Conservation (phyloP, 1,140 invertebrate genomes). For the Archegozetes longisetosus region DNA sequence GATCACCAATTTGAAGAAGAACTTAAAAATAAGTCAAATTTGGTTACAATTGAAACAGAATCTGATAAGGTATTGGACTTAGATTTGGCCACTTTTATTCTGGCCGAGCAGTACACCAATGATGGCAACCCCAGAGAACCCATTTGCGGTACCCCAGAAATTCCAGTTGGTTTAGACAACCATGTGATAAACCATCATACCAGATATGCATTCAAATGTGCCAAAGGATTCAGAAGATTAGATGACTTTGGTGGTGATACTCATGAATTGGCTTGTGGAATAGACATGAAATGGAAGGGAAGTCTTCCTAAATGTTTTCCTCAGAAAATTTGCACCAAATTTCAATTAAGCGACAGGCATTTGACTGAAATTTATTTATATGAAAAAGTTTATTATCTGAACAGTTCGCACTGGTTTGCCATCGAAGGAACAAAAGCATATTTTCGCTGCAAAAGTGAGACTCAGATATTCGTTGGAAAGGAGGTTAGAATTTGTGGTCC, state of each 20-base stretch:
- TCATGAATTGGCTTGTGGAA: background rate
- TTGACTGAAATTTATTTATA: conserved; percentile 7
- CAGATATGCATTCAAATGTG: conserved; percentile 3
- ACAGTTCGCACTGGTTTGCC: background rate
- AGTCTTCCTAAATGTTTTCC: conserved; percentile 1
- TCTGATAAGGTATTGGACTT: background rate
- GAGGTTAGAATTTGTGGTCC: conserved; percentile 9
- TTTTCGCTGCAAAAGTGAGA: conserved; percentile 10
- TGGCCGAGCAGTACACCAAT: conserved; percentile 11
- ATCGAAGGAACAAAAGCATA: conserved; percentile 1
- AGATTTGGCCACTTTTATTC: conserved; percentile 10
- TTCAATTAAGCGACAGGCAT: background rate
- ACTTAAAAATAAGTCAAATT: background rate
- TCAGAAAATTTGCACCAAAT: background rate
- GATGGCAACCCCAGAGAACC: conserved; percentile 5
- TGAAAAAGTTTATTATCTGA: conserved; percentile 3
- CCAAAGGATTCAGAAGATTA: background rate
- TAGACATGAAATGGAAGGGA: conserved; percentile 6
- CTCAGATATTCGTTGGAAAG: conserved; percentile 10
- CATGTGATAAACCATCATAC: conserved; percentile 9
- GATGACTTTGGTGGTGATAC: conserved; percentile 5
- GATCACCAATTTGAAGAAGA: background rate
- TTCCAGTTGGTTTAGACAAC: background rate
- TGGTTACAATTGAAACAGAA: conserved; percentile 4
- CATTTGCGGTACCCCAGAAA: conserved; percentile 7